Evolutionary conservation across 1,140 invertebrate species (phyloP).

Genomic region (Temnothorax nylanderi): DNA sequence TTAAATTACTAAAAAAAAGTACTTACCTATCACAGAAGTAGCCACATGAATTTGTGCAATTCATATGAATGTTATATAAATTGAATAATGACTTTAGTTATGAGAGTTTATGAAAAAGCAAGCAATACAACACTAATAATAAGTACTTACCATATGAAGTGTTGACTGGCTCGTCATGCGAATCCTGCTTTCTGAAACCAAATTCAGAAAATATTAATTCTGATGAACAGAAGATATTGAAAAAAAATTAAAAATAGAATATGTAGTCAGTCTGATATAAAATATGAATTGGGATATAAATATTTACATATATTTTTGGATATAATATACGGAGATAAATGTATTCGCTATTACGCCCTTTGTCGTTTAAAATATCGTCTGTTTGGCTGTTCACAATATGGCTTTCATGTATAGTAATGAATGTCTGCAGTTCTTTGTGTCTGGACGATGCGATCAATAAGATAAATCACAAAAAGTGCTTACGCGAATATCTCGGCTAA

Average conservation of each 20-base stretch:
- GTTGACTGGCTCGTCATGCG: neutral
- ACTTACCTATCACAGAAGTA: constrained; percentile 11
- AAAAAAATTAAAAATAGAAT: neutral
- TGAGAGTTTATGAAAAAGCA: neutral
- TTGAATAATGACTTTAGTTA: neutral
- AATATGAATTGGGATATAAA: constrained; percentile 21
- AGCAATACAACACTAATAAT: neutral
- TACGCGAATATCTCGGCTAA: neutral
- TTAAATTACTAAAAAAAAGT: neutral
- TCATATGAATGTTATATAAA: neutral
- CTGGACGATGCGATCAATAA: neutral
- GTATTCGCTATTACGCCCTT: constrained; percentile 38
- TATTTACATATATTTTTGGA: constrained; percentile 18
- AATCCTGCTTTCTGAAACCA: constrained; percentile 12
- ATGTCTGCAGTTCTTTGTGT: constrained; percentile 4
- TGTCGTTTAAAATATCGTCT: constrained; percentile 9
- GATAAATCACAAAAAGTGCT: neutral
- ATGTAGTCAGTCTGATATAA: constrained; percentile 62
- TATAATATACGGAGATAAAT: constrained; percentile 74
- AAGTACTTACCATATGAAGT: constrained; percentile 36
- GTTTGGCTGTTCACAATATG: neutral
- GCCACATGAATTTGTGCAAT: constrained; percentile 25
- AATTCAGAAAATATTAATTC: constrained; percentile 31
- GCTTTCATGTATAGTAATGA: neutral
- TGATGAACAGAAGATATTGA: neutral